Evolutionary conservation across 2,113 vertebrate species (phyloP), one percentile per base, ranked within the genome.

Genomic region (Apteryx owenii): DNA sequence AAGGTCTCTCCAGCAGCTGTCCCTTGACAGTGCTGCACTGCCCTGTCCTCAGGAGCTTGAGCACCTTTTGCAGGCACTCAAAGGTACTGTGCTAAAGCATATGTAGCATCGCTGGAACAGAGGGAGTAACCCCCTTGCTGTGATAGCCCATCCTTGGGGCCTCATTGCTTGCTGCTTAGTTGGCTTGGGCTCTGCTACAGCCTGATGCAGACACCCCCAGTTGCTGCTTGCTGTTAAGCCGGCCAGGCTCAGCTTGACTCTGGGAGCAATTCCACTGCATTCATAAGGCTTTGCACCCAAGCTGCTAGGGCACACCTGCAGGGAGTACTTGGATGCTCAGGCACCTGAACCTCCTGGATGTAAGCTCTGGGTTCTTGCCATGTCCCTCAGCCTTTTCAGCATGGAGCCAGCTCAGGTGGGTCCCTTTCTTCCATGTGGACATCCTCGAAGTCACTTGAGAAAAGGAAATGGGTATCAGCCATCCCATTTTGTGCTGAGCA

Each of bases 1-100:
- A 0, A 98, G 98, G 76, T 98, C 97, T 77, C 98, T 99, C 48
- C 96, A 95, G 86, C 97, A 98, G 73, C 88, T 99, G 69, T 98
- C 98, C 75, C 88, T 99, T 58, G 98, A 98, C 77, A 98, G 98
- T 5, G 97, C 98, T 86, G 97, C 97, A 0, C 98, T 98, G 95
- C 96, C 96, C 42, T 85, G 90, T 72, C 86, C 98, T 44, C 96
- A 97, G 68, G 97, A 98, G 54, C 95, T 98, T 4, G 96, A 97
- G 56, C 95, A 97, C 33, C 95, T 99, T 86, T 95, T 99, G 44
- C 96, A 96, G 68, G 95, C 95, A 5, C 98, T 99, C 91, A 96
- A 88, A 98, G 98, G 99, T 99, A 98, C 48, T 53, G 40, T 51
- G 66, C 48, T 62, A 21, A 66, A 22, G 11, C 18, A 1, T 7